Conservation (phyloP, 2,113 vertebrate genomes). For the Thermophis baileyi region DNA sequence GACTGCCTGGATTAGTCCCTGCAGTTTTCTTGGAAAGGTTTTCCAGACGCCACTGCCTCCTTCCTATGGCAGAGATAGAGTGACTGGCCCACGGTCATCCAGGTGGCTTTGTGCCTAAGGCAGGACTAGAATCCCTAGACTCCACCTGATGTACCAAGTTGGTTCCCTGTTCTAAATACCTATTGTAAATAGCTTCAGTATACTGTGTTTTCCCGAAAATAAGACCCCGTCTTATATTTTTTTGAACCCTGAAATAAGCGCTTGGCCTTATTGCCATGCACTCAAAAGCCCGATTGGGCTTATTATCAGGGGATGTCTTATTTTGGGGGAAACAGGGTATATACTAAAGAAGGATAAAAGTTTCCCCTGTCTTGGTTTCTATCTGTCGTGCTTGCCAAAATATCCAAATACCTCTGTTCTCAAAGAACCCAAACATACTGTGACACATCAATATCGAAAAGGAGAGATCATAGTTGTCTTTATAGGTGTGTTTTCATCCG, state of each 20-base stretch:
- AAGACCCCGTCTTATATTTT: too few relatives aligned
- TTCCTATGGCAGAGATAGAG: background rate
- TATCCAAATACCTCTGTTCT: background rate
- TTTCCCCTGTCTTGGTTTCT: background rate
- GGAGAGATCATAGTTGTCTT: background rate
- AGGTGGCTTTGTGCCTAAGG: background rate
- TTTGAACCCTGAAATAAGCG: too few relatives aligned
- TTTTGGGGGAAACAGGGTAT: too few relatives aligned
- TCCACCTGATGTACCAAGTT: background rate
- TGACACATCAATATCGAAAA: background rate
- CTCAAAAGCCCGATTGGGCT: too few relatives aligned
- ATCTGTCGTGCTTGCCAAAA: background rate
- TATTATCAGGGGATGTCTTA: too few relatives aligned
- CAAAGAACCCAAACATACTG: background rate
- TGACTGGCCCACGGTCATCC: background rate
- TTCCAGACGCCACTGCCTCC: background rate
- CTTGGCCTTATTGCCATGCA: too few relatives aligned
- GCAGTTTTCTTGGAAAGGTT: background rate
- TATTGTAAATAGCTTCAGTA: background rate
- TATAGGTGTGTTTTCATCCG: background rate
- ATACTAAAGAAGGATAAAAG: background rate
- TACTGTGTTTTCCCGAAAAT: background rate
- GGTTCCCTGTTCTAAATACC: background rate
- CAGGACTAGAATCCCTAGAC: background rate
- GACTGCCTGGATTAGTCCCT: background rate